A percentile compares a stretch with the other conserved stretches of the same genome.
Conservation (phyloP, 2,797 vertebrate species). For the Sebastes trivittatus region DNA sequence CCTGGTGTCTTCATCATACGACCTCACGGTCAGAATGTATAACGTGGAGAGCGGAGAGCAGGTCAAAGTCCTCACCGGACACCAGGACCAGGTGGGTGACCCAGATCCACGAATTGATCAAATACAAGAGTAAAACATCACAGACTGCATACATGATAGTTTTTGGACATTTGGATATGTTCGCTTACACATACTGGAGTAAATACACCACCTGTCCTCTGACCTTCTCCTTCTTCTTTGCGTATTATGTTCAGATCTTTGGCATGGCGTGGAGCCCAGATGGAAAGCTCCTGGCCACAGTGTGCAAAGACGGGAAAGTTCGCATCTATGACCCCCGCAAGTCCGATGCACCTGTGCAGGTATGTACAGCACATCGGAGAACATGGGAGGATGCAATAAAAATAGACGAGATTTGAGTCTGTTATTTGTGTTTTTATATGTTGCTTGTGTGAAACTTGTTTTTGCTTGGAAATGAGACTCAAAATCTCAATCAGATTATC, state of each 20-base stretch:
- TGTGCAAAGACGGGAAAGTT: slow-evolving; percentile 90
- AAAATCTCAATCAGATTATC: neutral
- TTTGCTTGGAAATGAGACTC: too few species aligned
- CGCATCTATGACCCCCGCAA: slow-evolving; percentile 90
- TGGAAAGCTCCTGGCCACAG: slow-evolving; percentile 89
- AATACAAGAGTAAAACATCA: neutral
- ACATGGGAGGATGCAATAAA: neutral
- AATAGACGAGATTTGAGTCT: neutral
- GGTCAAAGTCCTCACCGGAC: slow-evolving; percentile 86
- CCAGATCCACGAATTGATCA: neutral
- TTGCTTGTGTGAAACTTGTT: too few species aligned
- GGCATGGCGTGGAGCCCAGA: slow-evolving; percentile 92
- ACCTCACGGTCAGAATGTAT: slow-evolving; percentile 91
- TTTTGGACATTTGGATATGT: neutral
- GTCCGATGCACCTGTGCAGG: slow-evolving; percentile 85
- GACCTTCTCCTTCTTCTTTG: neutral
- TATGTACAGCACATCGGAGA: slow-evolving; percentile 39
- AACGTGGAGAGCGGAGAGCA: slow-evolving; percentile 79
- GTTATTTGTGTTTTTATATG: too few species aligned
- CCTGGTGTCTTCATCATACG: slow-evolving; percentile 94
- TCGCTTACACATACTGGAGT: neutral
- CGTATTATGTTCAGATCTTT: slow-evolving; percentile 86
- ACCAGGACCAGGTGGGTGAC: slow-evolving; percentile 89
- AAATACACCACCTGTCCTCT: neutral
- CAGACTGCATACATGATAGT: neutral